phyloP scores from a whole-genome alignment of 2,797 vertebrate species.

The Acrossocheilus fasciatus region DNA sequence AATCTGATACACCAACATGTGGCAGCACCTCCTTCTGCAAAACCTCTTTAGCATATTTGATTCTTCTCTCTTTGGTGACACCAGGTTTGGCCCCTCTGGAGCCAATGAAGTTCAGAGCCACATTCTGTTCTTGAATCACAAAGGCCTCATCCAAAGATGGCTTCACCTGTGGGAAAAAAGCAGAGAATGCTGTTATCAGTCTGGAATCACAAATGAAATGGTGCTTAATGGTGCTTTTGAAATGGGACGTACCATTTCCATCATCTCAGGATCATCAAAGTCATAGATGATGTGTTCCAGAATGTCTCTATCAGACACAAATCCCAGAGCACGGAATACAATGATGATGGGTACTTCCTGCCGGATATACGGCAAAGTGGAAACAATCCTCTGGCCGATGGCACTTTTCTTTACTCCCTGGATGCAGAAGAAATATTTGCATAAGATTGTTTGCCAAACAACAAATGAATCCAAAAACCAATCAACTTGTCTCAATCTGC shows the following conservation, averaged over 20 bases:
- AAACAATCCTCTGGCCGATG: slow-evolving; percentile 97
- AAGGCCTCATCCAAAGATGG: slow-evolving; percentile 98
- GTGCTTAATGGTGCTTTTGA: not conserved
- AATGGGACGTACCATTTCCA: slow-evolving; percentile 91
- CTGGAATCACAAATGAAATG: not conserved
- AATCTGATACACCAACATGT: slow-evolving; percentile 98
- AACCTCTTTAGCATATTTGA: slow-evolving; percentile 98
- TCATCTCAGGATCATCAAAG: slow-evolving; percentile 99
- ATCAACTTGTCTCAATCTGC: not conserved
- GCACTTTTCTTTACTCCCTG: slow-evolving; percentile 98
- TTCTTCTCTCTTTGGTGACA: slow-evolving; percentile 96
- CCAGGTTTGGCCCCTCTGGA: slow-evolving; percentile 97
- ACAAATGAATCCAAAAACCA: not conserved
- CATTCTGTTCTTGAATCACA: slow-evolving; percentile 98
- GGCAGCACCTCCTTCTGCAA: slow-evolving; percentile 98
- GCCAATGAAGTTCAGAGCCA: slow-evolving; percentile 97
- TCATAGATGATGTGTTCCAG: slow-evolving; percentile 99
- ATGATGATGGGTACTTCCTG: slow-evolving; percentile 99
- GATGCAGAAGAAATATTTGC: not conserved
- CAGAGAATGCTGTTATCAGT: not conserved
- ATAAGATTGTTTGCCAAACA: not conserved
- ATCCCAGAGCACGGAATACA: slow-evolving; percentile 94
- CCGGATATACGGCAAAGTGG: slow-evolving; percentile 95
- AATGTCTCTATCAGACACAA: slow-evolving; percentile 97
- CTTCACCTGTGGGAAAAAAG: slow-evolving; percentile 83